These are phyloP conservation scores for Carcinoscorpius rotundicauda DNA, from an alignment of 1,140 invertebrate species.

Conservation along the genomic window DNA sequence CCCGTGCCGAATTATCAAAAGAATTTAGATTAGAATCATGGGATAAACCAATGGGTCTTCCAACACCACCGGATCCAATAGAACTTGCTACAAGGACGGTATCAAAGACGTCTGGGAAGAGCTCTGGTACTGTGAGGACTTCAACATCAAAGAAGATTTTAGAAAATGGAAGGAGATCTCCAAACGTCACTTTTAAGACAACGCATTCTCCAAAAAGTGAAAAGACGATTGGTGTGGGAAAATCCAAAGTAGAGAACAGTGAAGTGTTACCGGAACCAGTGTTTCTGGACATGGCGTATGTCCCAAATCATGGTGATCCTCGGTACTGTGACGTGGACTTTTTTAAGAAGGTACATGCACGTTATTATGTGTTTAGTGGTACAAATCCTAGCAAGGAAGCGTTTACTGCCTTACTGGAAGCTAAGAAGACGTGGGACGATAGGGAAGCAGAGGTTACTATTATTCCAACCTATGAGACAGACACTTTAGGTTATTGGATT, in stretches of 20 bases:
- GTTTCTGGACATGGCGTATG: slow-evolving; percentile 90
- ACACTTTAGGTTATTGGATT: slow-evolving; percentile 90
- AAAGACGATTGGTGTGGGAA: no score
- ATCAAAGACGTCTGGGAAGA: slow-evolving; percentile 3
- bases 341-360: slow-evolving; percentile 80
- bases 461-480: slow-evolving; percentile 94
- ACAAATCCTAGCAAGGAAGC: slow-evolving; percentile 86
- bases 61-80: slow-evolving; percentile 57
- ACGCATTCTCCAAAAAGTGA: neutral
- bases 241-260: no score
- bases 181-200: neutral
- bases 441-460: slow-evolving; percentile 90
- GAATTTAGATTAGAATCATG: slow-evolving; percentile 52
- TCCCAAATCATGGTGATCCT: slow-evolving; percentile 89
- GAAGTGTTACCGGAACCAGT: slow-evolving; percentile 41
- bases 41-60: slow-evolving; percentile 81
- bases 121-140: neutral
- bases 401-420: slow-evolving; percentile 86
- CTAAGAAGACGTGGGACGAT: slow-evolving; percentile 92
- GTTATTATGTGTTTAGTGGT: slow-evolving; percentile 93
- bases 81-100: slow-evolving; percentile 11
- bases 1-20: slow-evolving; percentile 4
- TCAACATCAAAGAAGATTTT: neutral
- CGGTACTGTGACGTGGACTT: slow-evolving; percentile 91
- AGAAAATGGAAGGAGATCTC: neutral